Base-by-base conservation (phyloP, 2,113 vertebrate genomes). In the Girardinichthys multiradiatus region DNA sequence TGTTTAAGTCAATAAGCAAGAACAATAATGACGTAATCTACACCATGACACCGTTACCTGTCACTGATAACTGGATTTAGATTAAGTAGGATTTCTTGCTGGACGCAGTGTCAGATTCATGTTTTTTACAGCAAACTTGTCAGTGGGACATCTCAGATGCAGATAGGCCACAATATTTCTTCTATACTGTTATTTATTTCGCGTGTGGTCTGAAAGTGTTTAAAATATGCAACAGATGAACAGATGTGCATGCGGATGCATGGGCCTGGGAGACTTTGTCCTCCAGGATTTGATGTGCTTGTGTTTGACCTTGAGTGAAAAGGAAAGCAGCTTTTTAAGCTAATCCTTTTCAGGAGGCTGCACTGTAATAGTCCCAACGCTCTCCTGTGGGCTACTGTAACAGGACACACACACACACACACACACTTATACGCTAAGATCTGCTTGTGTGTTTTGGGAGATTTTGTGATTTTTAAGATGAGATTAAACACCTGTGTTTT, bases 251-350 rank as follows among this genome's bases (percentile, higher is more conserved):
- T 4, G 42, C 19, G 61, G 9, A 21, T 58, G 51, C 54, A 57
- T 51, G 28, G 29, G 39, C 30, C 24, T 31, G 58, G 57, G 66
- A 4, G 31, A 27, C 21, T 12, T 8, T 10, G 63, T 70, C 68
- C 68, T 72, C 27, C 62, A 79, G 80, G 83, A 83, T 66, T 67
- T 82, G 63, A 77, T 57, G 72, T 70, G 27, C 65, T 79, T 84
- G 64, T 67, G 77, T 83, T 83, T 88, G 88, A 91, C 91, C 90
- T 90, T 91, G 89, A 91, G 66, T 79, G 78, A 80, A 88, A 82
- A 82, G 45, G 27, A 87, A 76, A 37, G 1, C 59, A 68, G 59
- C 54, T 86, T 86, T 87, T 87, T 72, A 83, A 83, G 78, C 39
- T 89, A 90, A 90, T 90, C 89, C 77, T 61, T 64, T 28, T 77